phyloP scores from a whole-genome alignment of 35 echinoderm and acorn worm genomes.

The Acanthaster planci region DNA sequence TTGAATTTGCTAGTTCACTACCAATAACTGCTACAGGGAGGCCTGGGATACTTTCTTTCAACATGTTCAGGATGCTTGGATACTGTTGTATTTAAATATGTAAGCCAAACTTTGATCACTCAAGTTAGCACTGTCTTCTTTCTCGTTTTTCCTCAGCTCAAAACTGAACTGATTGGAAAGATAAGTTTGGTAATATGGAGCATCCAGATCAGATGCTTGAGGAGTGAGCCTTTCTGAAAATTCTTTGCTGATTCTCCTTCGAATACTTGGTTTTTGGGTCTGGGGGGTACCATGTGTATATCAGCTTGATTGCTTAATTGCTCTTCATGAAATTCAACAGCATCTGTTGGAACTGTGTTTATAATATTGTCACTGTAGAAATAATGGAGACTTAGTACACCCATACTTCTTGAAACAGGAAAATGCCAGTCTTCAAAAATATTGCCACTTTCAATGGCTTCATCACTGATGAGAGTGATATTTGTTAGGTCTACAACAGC shows the following conservation, averaged over 20 bases:
- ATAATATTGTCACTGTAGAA: background rate
- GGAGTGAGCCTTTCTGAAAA: background rate
- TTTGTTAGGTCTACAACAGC: background rate
- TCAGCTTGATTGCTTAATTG: no score
- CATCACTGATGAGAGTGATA: background rate
- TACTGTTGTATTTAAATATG: conserved; percentile 14
- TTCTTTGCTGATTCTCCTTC: background rate
- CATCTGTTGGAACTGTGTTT: no score
- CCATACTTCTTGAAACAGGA: background rate
- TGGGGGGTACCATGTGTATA: background rate
- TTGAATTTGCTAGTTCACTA: conserved; percentile 48
- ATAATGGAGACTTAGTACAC: background rate
- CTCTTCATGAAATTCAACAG: background rate
- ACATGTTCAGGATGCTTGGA: background rate
- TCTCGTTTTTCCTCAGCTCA: background rate
- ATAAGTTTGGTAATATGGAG: conserved; percentile 29
- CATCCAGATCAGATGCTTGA: background rate
- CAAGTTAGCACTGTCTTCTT: background rate
- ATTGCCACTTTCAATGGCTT: background rate
- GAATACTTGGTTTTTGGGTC: background rate
- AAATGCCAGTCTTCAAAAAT: background rate
- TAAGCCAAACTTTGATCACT: background rate
- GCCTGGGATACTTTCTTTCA: background rate
- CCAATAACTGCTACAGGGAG: conserved; percentile 33
- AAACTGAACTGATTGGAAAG: background rate